phyloP scores from a whole-genome alignment of 2,888 invertebrate genomes.

The Shargacucullia verbasci region DNA sequence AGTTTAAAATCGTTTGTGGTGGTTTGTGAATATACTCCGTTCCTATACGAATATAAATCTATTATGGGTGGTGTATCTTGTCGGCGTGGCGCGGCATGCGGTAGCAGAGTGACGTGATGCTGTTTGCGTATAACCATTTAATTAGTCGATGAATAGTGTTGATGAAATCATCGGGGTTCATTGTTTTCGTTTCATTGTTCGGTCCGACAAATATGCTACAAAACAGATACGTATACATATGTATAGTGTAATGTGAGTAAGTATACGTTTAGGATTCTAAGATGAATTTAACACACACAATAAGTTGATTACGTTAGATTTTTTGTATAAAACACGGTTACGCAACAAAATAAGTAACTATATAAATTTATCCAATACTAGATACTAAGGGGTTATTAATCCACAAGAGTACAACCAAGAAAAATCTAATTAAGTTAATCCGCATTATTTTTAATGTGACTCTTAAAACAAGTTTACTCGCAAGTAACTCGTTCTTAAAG shows the following conservation, averaged over 20 bases:
- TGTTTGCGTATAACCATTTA: constrained; percentile 77
- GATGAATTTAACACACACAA: too few species aligned
- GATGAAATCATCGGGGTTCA: constrained; percentile 72
- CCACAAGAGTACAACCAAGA: too few species aligned
- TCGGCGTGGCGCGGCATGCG: constrained; percentile 76
- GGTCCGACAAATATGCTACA: constrained; percentile 28
- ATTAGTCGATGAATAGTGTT: constrained; percentile 69
- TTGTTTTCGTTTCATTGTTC: constrained; percentile 58
- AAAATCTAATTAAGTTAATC: too few species aligned
- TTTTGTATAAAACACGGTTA: too few species aligned
- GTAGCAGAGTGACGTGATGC: constrained; percentile 76
- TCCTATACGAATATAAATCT: constrained; percentile 65
- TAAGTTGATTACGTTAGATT: too few species aligned
- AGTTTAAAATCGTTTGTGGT: constrained; percentile 45
- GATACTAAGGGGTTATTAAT: too few species aligned
- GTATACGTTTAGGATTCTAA: too few species aligned
- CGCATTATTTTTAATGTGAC: too few species aligned
- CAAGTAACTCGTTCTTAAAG: constrained; percentile 62
- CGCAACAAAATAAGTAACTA: too few species aligned
- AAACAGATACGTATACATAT: constrained; percentile 31
- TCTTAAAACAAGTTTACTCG: constrained; percentile 58
- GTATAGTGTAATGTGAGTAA: constrained; percentile 22
- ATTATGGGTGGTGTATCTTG: constrained; percentile 87
- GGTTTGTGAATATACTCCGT: constrained; percentile 55
- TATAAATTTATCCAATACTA: too few species aligned